Base-by-base conservation (phyloP, 2,888 invertebrate species). In the Sinohyriopsis cumingii region DNA sequence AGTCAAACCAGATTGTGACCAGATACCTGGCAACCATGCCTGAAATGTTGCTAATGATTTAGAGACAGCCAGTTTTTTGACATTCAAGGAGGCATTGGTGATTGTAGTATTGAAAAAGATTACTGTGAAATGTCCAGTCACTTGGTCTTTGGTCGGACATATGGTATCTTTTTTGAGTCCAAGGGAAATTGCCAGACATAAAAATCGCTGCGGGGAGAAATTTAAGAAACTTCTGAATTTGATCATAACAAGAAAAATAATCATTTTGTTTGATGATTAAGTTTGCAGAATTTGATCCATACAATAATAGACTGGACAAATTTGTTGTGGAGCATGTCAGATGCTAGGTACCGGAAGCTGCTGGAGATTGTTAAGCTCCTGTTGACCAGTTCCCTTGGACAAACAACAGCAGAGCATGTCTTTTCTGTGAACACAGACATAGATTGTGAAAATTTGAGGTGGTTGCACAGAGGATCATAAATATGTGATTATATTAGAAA, bases 251-350 rank as follows among this genome's bases (percentile, higher is more conserved):
- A 67, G 55, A 59, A 59, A 65, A 53, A 59, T 60, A 53, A 67
- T 67, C 67, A 60, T 54, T 54, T 60, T 60, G 20, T 60, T 53
- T 67, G 67, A 67, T 67, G 67, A 6, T 24, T 54, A 67, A 67
- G 28, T 33, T 33, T 6, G 25, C 28, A 65, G 59, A 28, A 45
- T 59, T 57, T 56, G 56, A 56, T 57, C 65, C 65, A 65, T 65
- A 65, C 65, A 55, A 28, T 55, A n/a, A 55, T 65, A 59, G 59
- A 56, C 57, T 65, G 65, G 65, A 65, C 20, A 25, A 56, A 28
- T 65, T 65, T 65, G 65, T 20, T 65, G 65, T 65, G 28, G 25
- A 22, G 15, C 25, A 65, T 65, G 59, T 65, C 65, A 33, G 65
- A 59, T 33, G 59, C 59, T 20, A 7, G 0, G 28, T 33, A 33